A percentile compares a stretch with the other conserved stretches of the same genome.
Evolutionary conservation across 2,888 invertebrate genomes (phyloP).

Genomic region (Sphecodes monilicornis): DNA sequence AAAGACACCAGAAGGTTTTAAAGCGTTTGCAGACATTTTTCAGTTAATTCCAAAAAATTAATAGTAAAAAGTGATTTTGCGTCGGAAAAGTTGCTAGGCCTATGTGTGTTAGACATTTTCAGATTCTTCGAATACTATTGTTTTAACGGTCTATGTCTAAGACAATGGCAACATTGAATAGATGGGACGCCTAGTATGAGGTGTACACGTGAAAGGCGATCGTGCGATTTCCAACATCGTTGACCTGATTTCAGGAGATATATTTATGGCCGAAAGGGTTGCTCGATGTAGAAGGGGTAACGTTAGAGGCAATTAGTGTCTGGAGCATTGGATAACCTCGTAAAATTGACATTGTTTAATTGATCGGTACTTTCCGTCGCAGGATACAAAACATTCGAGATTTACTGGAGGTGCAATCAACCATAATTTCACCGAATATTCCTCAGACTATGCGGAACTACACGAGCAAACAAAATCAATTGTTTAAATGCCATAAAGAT

Average conservation of each 20-base stretch:
- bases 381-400: not conserved
- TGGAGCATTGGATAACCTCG: not conserved
- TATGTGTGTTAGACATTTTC: not conserved
- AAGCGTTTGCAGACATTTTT: too few species aligned
- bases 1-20: too few species aligned
- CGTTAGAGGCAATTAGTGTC: conserved; percentile 24
- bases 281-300: not conserved
- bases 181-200: conserved; percentile 15
- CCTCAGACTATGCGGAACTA: too few species aligned
- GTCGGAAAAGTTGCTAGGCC: not conserved
- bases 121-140: not conserved
- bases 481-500: too few species aligned
- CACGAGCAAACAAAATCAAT: too few species aligned
- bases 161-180: not conserved
- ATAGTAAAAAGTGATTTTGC: not conserved
- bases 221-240: conserved; percentile 26
- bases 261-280: conserved; percentile 27
- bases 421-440: too few species aligned
- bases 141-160: too few species aligned
- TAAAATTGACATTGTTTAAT: not conserved
- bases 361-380: not conserved
- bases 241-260: conserved; percentile 12
- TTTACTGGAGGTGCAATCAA: too few species aligned
- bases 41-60: too few species aligned
- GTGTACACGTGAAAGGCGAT: conserved; percentile 31